Conservation (phyloP, 1,140 invertebrate species). For the Drosophila serrata region DNA sequence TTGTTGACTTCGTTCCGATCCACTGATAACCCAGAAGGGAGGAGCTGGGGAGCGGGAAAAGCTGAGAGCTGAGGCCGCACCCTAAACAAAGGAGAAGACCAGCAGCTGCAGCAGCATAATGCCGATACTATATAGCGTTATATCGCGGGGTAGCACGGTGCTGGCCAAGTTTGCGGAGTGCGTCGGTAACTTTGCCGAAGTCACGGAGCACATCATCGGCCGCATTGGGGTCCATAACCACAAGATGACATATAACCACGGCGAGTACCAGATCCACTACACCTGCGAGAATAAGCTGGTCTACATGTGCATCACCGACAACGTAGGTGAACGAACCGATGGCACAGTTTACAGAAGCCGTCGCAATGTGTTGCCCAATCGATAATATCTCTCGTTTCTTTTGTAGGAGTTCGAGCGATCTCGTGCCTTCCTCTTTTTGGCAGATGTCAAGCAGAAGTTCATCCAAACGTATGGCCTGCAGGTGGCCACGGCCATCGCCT, state of each 20-base stretch:
- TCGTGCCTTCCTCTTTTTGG: conserved; percentile 95
- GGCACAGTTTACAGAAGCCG: conserved; percentile 8
- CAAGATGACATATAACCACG: conserved; percentile 96
- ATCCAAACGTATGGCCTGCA: conserved; percentile 92
- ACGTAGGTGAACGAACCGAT: conserved; percentile 89
- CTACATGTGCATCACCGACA: conserved; percentile 97
- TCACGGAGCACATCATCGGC: conserved; percentile 95
- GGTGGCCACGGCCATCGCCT: conserved; percentile 88
- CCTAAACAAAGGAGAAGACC: conserved; percentile 21
- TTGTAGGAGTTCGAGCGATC: conserved; percentile 96
- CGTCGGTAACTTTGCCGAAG: conserved; percentile 96
- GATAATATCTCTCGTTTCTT: conserved; percentile 14
- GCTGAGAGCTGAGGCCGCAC: conserved; percentile 14
- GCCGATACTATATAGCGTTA: conserved; percentile 95
- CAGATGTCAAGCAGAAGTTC: conserved; percentile 96
- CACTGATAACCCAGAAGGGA: conserved; percentile 23
- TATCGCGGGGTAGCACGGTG: conserved; percentile 94
- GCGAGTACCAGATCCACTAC: conserved; percentile 97
- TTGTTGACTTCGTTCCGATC: conserved; percentile 15
- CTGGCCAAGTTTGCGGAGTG: conserved; percentile 96
- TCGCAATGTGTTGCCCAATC: conserved; percentile 11
- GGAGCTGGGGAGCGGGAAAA: conserved; percentile 3
- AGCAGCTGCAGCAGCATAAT: conserved; percentile 86
- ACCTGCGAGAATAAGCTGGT: conserved; percentile 94
- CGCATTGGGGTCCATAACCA: conserved; percentile 94